Evolutionary conservation across 2,113 vertebrate genomes (phyloP).

Genomic region (Nibea albiflora): DNA sequence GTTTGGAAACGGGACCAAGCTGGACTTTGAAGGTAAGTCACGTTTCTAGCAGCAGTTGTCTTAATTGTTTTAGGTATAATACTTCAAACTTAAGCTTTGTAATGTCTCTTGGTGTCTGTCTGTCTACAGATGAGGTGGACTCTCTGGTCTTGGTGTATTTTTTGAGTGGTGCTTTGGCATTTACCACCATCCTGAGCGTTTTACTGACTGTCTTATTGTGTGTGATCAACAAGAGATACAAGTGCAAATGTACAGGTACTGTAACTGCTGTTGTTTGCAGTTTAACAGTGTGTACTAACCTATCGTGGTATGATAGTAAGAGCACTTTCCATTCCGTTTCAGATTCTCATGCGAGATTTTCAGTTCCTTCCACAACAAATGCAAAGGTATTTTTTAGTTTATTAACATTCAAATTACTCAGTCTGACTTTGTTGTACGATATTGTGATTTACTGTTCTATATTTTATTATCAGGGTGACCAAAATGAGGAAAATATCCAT

Average conservation of each 20-base stretch:
- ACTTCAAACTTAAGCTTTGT: no score
- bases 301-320: not conserved
- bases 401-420: not conserved
- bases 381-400: not conserved
- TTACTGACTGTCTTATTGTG: no score
- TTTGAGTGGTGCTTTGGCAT: no score
- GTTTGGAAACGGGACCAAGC: not conserved
- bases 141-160: no score
- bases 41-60: no score
- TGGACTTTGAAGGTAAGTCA: not conserved
- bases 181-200: no score
- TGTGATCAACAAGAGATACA: no score
- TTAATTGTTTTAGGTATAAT: no score
- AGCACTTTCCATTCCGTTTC: not conserved
- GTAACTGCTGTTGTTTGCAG: not conserved
- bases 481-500: conserved; percentile 1
- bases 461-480: not conserved
- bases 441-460: not conserved
- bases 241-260: not conserved
- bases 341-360: not conserved
- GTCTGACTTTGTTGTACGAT: not conserved
- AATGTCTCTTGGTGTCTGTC: no score
- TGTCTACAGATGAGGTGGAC: no score
- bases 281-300: not conserved
- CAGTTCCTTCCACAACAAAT: not conserved